Evolutionary conservation across 2,888 invertebrate species (phyloP).

Genomic region (Cryptus armator): DNA sequence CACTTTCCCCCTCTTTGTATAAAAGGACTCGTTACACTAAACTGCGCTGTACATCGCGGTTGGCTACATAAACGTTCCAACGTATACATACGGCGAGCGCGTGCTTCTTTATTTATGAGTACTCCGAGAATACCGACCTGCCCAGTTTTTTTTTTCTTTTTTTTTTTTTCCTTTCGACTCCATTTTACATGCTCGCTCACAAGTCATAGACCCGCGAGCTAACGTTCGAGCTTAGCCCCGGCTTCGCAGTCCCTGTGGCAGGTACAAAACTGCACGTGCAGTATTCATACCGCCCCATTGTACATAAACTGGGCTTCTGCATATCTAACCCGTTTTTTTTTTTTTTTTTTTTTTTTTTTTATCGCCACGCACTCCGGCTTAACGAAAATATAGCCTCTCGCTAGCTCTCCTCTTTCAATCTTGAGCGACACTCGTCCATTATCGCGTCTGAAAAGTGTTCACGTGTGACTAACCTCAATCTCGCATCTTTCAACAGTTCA

Average conservation of each 20-base stretch:
- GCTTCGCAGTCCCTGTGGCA: not conserved
- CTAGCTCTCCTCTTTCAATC: not conserved
- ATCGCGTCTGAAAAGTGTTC: not conserved
- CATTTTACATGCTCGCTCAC: constrained; percentile 19
- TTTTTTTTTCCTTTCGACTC: constrained; percentile 35
- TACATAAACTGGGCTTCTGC: constrained; percentile 20
- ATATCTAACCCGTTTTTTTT: constrained; percentile 1
- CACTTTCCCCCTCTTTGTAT: constrained; percentile 1
- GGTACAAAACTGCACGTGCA: constrained; percentile 23
- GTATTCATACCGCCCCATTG: constrained; percentile 29
- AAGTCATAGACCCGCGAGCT: constrained; percentile 14
- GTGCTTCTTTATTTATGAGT: constrained; percentile 78
- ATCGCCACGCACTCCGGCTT: not conserved
- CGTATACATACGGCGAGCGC: constrained; percentile 63
- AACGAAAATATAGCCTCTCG: not conserved
- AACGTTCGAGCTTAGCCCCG: constrained; percentile 1
- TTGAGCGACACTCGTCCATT: not conserved
- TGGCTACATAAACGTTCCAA: constrained; percentile 75
- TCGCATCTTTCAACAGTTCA: too few species aligned
- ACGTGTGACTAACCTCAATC: not conserved
- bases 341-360: constrained; percentile 17
- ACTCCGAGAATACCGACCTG: constrained; percentile 65
- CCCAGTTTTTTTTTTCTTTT: constrained; percentile 54
- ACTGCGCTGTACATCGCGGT: constrained; percentile 55
- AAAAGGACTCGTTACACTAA: constrained; percentile 40